phyloP scores from a whole-genome alignment of 2,113 vertebrate species.

The Pachyramphus minor region DNA sequence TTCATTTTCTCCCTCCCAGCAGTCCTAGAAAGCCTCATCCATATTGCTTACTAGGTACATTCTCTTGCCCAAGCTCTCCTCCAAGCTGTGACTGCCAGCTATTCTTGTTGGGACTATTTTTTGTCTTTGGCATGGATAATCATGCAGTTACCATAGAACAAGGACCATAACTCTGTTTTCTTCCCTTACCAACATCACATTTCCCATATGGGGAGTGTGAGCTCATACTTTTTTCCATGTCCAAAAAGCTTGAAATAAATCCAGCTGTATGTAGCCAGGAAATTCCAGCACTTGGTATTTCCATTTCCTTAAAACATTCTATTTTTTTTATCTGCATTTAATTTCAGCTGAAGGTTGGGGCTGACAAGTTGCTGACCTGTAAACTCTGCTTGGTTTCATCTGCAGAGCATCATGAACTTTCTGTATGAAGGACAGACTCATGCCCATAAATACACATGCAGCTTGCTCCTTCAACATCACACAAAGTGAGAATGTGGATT shows the following conservation, averaged over 20 bases:
- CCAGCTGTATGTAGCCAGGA: conserved; percentile 29
- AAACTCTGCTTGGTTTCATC: conserved; percentile 49
- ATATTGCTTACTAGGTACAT: background rate
- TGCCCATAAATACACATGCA: background rate
- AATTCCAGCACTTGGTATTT: conserved; percentile 49
- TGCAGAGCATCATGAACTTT: conserved; percentile 24
- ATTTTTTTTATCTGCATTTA: conserved; percentile 56
- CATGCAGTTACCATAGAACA: background rate
- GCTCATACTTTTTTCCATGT: conserved; percentile 55
- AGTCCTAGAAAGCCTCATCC: background rate
- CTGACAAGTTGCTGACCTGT: conserved; percentile 55
- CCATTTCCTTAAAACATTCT: conserved; percentile 56
- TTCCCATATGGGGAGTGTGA: conserved; percentile 35
- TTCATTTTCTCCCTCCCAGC: background rate
- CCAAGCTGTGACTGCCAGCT: background rate
- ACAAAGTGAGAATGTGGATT: fast-evolving
- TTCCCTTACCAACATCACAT: conserved; percentile 7
- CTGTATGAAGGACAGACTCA: background rate
- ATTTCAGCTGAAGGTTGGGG: conserved; percentile 16
- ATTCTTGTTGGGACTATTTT: background rate
- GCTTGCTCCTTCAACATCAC: background rate
- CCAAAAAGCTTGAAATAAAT: conserved; percentile 39
- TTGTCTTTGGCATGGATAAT: background rate
- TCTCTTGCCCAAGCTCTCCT: background rate
- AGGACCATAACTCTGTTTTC: background rate